Percentiles rank a stretch among this genome's conserved stretches.
Evolutionary conservation across 2,113 vertebrate species (phyloP).

Genomic region (Lota lota): DNA sequence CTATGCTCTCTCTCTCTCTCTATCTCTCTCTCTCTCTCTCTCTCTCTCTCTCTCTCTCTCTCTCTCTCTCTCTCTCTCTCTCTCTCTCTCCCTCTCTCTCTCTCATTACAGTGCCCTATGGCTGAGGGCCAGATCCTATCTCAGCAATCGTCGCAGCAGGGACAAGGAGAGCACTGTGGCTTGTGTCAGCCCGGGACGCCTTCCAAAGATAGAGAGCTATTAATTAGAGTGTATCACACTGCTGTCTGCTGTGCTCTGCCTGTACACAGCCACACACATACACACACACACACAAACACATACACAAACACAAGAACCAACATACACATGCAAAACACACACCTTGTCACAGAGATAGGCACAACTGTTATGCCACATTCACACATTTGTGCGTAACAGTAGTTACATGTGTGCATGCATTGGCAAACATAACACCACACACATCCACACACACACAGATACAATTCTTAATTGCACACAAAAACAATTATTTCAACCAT

Average conservation of each 20-base stretch:
- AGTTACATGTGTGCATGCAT: background rate
- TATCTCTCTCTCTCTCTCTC: no score
- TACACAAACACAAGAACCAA: background rate
- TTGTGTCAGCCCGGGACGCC: constrained; percentile 39
- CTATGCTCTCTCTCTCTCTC: no score
- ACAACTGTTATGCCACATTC: background rate
- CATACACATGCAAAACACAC: background rate
- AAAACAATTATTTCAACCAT: background rate
- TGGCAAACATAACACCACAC: no score
- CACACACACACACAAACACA: background rate
- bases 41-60: no score
- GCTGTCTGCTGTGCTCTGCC: constrained; percentile 3
- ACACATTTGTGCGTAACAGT: background rate
- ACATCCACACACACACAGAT: background rate
- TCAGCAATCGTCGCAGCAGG: constrained; percentile 13
- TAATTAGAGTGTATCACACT: constrained; percentile 55
- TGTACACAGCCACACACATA: background rate
- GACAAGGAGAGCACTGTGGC: constrained; percentile 27
- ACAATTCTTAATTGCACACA: background rate
- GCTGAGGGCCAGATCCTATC: constrained; percentile 37
- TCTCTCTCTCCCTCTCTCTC: constrained; percentile 12
- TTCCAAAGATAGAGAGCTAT: constrained; percentile 56
- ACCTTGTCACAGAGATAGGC: background rate
- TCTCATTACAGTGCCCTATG: constrained; percentile 6
- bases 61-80: background rate